Base-by-base conservation (phyloP, 2,113 vertebrate species). In the Hypomesus transpacificus region DNA sequence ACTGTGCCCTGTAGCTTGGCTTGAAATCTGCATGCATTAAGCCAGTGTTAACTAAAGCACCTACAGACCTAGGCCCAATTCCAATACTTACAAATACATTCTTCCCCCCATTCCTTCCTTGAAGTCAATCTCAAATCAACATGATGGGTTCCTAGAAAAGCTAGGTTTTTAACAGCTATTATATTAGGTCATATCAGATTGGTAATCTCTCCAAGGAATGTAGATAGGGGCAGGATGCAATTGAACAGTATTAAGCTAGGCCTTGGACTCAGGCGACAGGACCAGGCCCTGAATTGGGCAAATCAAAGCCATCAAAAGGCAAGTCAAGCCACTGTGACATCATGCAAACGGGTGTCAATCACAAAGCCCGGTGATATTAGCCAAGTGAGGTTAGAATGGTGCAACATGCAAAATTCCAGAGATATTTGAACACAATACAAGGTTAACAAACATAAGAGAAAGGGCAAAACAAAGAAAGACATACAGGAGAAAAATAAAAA, bases 261-360 rank as follows among this genome's bases (percentile, higher is more conserved):
- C 11, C 58, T 24, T 9, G 4, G 21, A 22, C 24, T 59, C 16
- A 26, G 20, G 58, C 11, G 14, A 21, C 16, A 22, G 1, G 73
- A 60, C 79, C 66, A 22, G 1, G 73, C 64, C 79, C 66, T 62
- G 7, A 68, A 83, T n/a, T 62, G 50, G 76, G 59, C 69, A 52
- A 50, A 57, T 22, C 67, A 80, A 76, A 75, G 26, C 69, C 53
- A 79, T 75, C 70, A 26, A 66, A 53, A 82, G 57, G 56, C 31
- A 46, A 20, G 28, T 71, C 70, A 67, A 75, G 81, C 79, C 76
- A 77, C 57, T 67, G 80, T 75, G 70, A 77, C 87, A 87, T 89
- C 52, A 62, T 62, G 60, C 60, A 62, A 31, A 62, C 14, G 17
- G 85, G 18, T 34, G 3, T 16, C 53, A 56, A 20, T 21, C 26